These are phyloP conservation scores for Guaruba guarouba DNA, from an alignment of 2,113 vertebrate genomes.

Conservation along the genomic window DNA sequence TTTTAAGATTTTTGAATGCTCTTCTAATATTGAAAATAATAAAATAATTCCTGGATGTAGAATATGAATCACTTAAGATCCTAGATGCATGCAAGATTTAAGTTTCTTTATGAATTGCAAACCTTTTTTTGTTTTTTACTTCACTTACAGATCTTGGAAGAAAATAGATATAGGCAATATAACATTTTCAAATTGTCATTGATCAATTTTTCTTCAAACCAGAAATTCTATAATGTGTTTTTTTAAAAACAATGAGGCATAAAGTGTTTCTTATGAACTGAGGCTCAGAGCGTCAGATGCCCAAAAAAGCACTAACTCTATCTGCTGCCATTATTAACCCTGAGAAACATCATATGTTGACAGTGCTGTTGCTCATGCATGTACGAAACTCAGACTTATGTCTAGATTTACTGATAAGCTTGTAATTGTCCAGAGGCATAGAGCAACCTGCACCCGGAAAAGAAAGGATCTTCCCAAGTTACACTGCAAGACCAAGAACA, in stretches of 20 bases:
- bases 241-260: neutral
- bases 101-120: neutral
- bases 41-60: neutral
- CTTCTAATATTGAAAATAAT: neutral
- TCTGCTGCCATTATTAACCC: neutral
- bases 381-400: neutral
- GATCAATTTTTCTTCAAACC: neutral
- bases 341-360: neutral
- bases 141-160: neutral
- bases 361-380: neutral
- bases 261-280: neutral
- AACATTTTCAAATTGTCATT: neutral
- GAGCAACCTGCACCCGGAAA: neutral
- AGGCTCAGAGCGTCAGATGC: neutral
- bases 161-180: neutral
- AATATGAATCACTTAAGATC: neutral
- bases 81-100: neutral
- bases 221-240: neutral
- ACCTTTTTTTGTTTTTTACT: neutral
- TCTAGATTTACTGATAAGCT: neutral
- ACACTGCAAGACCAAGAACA: neutral
- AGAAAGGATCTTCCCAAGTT: neutral
- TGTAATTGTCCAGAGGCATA: neutral
- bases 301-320: neutral
- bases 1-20: neutral